Evolutionary conservation across 2,113 vertebrate genomes (phyloP), one percentile per base, ranked within the genome.

Genomic region (Pseudorhombus dupliciocellatus): DNA sequence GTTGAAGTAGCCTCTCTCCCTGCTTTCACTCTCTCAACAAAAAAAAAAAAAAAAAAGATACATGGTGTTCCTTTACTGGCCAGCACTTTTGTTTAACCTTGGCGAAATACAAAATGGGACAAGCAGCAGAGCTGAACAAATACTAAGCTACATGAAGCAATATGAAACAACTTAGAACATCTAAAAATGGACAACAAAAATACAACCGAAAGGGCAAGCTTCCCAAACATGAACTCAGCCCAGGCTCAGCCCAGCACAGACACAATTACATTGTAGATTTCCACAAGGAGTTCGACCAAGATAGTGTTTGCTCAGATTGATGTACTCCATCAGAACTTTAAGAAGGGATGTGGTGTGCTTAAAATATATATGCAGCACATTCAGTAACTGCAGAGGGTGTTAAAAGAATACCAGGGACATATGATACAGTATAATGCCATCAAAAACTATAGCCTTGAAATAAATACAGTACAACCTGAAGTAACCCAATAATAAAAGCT

Each of bases 81-180:
- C 79, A 63, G 83, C 46, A 28, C 22, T 81, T 70, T 84, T 88
- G 79, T 90, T 88, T 91, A 88, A 92, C 88, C 90, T 88, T 83
- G 79, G 87, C 66, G 55, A 86, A 88, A 89, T 75, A 80, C 80
- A 81, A 88, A 92, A 89, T 86, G 87, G 90, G 81, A 90, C 89
- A 89, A 86, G 84, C 80, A 83, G 73, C 15, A 80, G 79, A 90
- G 84, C 84, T 26, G 79, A 88, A 88, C 84, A 88, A 85, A 92
- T 82, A 86, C 73, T 61, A 70, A 79, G 81, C 79, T 82, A 73
- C 83, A 84, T 70, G 80, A 80, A 83, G 81, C 70, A 55, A 82
- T 84, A 80, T 66, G 44, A 81, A 84, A 86, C 77, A 84, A 88
- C 85, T 89, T 65, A 74, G 70, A 88, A 71, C 70, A 68, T 75